Conservation (phyloP, 2,888 invertebrate species). For the Eledone cirrhosa region DNA sequence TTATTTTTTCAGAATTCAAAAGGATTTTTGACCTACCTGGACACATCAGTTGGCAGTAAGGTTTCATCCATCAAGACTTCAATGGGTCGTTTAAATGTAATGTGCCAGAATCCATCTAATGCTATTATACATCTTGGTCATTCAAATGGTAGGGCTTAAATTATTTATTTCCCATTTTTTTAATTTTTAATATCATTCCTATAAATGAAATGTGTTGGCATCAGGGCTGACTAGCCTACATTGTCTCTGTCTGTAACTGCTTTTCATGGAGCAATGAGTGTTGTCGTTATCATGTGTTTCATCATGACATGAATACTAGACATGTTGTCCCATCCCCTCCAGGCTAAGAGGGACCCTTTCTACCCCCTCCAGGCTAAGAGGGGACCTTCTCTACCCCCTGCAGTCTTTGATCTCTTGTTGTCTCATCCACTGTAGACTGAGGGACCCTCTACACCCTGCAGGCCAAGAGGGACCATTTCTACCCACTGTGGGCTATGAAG, state of each 20-base stretch:
- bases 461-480: too few relatives aligned
- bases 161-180: not conserved
- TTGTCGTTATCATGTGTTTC: too few relatives aligned
- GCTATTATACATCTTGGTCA: slow-evolving; percentile 91
- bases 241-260: not conserved
- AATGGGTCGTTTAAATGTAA: slow-evolving; percentile 79
- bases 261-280: too few relatives aligned
- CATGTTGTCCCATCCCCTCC: too few relatives aligned
- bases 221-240: not conserved
- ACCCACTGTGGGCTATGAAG: too few relatives aligned
- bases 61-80: slow-evolving; percentile 81
- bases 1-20: slow-evolving; percentile 64
- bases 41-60: slow-evolving; percentile 91
- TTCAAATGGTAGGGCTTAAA: slow-evolving; percentile 74
- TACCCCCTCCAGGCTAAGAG: too few relatives aligned
- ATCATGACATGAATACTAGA: too few relatives aligned
- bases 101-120: slow-evolving; percentile 95
- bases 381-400: too few relatives aligned
- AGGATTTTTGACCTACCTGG: slow-evolving; percentile 90
- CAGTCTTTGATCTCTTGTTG: too few relatives aligned
- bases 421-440: too few relatives aligned
- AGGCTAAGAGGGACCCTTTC: too few relatives aligned
- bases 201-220: not conserved
- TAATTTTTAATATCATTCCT: not conserved
- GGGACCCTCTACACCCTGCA: too few relatives aligned